Evolutionary conservation across 1,140 invertebrate species (phyloP).

Genomic region (Sinella curviseta): DNA sequence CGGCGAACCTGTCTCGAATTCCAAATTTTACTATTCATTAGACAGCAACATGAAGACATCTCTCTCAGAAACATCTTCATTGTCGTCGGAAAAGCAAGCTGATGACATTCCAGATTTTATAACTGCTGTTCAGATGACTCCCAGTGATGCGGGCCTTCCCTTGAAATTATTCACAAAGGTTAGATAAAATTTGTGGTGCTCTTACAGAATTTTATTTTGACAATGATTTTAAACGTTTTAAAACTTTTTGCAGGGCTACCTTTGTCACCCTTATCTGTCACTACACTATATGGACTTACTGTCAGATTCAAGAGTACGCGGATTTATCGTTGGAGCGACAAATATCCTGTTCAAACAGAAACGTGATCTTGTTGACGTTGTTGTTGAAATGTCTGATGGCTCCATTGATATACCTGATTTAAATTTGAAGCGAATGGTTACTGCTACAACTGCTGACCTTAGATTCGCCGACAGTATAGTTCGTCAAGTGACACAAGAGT

Average conservation of each 20-base stretch:
- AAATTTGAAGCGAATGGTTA: slow-evolving; percentile 76
- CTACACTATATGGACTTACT: slow-evolving; percentile 92
- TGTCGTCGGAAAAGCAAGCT: slow-evolving; percentile 18
- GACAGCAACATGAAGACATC: slow-evolving; percentile 1
- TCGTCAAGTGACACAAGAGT: slow-evolving; percentile 76
- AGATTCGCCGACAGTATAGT: slow-evolving; percentile 93
- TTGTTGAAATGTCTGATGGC: slow-evolving; percentile 81
- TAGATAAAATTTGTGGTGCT: not conserved
- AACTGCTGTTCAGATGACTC: slow-evolving; percentile 46
- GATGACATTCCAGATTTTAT: slow-evolving; percentile 45
- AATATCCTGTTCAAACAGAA: slow-evolving; percentile 97
- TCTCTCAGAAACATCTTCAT: not conserved
- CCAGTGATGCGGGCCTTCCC: slow-evolving; percentile 46
- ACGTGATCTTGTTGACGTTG: slow-evolving; percentile 84
- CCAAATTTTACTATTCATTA: slow-evolving; percentile 19
- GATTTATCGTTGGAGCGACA: slow-evolving; percentile 93
- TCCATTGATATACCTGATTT: slow-evolving; percentile 85
- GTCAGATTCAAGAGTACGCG: slow-evolving; percentile 80
- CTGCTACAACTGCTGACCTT: slow-evolving; percentile 90
- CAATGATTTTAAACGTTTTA: not conserved
- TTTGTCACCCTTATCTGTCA: slow-evolving; percentile 94
- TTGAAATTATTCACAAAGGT: slow-evolving; percentile 44
- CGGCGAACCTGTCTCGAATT: not conserved
- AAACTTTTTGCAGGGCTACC: slow-evolving; percentile 68
- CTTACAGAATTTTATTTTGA: not conserved